Conservation (phyloP, 1,140 invertebrate genomes). For the Platorchestia sp. region DNA sequence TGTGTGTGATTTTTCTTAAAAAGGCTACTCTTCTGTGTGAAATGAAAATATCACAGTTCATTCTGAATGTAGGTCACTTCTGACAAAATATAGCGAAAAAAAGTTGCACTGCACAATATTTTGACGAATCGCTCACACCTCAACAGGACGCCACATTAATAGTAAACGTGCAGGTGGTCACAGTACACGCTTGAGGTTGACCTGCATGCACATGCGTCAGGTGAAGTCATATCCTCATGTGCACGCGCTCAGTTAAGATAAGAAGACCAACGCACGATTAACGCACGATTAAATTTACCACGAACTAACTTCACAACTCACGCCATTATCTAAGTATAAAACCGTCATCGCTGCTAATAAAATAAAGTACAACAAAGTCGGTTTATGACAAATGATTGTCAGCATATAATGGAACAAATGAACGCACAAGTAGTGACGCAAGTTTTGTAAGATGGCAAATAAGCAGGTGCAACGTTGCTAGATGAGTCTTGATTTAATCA, state of each 20-base stretch:
- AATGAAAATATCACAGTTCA: not conserved
- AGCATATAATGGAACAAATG: no score
- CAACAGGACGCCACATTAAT: not conserved
- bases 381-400: no score
- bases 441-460: no score
- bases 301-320: not conserved
- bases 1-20: not conserved
- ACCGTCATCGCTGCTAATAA: not conserved
- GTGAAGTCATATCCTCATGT: not conserved
- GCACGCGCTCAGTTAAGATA: not conserved
- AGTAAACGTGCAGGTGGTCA: not conserved
- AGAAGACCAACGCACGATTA: not conserved
- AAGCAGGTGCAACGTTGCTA: no score
- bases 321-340: not conserved
- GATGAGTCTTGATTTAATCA: no score
- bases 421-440: no score
- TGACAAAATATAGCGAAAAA: not conserved
- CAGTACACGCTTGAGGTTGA: not conserved
- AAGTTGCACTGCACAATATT: not conserved
- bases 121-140: not conserved
- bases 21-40: not conserved
- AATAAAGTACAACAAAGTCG: no score
- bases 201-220: not conserved
- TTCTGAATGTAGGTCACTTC: not conserved
- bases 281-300: not conserved